Conservation (phyloP, 2,888 invertebrate genomes). For the Cephus rjabovi region DNA sequence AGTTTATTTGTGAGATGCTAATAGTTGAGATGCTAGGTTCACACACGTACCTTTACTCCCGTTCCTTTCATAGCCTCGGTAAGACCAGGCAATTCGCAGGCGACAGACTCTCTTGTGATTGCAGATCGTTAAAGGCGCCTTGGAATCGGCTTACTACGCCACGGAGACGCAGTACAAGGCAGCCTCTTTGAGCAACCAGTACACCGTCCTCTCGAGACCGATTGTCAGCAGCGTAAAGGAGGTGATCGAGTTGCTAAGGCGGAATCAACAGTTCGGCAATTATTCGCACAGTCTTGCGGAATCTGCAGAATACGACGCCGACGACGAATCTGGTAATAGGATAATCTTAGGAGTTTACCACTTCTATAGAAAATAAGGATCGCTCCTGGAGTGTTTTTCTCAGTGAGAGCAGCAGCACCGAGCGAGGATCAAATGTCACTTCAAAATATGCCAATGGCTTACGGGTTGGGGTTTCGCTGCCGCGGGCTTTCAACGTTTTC, state of each 20-base stretch:
- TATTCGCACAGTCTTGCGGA: constrained; percentile 8
- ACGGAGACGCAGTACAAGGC: constrained; percentile 8
- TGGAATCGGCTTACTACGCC: constrained; percentile 13
- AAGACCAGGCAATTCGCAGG: background rate
- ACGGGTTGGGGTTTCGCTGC: background rate
- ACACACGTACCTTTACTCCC: background rate
- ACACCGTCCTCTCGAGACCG: constrained; percentile 5
- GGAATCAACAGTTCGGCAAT: constrained; percentile 5
- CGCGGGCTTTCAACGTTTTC: background rate
- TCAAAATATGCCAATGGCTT: background rate
- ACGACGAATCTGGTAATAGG: constrained; percentile 14
- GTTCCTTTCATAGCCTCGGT: background rate
- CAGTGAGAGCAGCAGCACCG: background rate
- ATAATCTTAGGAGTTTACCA: background rate
- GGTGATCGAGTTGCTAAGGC: constrained; percentile 5
- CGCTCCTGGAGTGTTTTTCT: background rate
- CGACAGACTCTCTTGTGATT: constrained; percentile 2
- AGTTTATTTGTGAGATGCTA: too few relatives aligned
- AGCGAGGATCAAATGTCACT: background rate
- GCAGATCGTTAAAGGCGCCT: constrained; percentile 13
- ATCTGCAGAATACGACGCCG: constrained; percentile 11
- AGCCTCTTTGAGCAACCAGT: constrained; percentile 7
- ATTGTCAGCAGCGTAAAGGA: constrained; percentile 11
- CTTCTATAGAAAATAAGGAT: background rate
- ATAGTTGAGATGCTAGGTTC: too few relatives aligned